Base-by-base conservation (phyloP, 2,888 invertebrate species). In the Athalia circularis region DNA sequence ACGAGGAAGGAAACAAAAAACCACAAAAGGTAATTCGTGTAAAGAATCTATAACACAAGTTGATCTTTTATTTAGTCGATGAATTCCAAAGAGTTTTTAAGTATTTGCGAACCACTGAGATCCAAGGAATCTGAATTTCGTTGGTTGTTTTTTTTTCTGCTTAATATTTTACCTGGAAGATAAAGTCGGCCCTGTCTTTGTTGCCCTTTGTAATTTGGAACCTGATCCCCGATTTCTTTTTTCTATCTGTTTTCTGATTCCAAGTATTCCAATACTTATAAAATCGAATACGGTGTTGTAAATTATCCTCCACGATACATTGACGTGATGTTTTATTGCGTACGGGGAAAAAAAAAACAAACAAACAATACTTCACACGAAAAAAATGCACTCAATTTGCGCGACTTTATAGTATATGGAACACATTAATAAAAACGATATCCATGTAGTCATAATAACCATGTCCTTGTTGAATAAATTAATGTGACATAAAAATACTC, bases 401-500 rank as follows among this genome's bases (percentile, higher is more conserved):
- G 29, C 29, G 29, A 29, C 2, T 54, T 54, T 54, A 54, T 54
- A 54, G 54, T 54, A 54, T 29, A 54, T 11, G n/a, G n/a, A 54
- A 4, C 8, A 3, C n/a, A 54, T 8, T 11, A n/a, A 54, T 8
- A 54, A 54, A 54, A 54, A 3, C 3, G n/a, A 54, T 11, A 54
- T 54, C n/a, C 8, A 54, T 8, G n/a, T 11, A 54, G 29, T 29
- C 29, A 29, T 29, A 29, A 29, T 29, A 29, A 29, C 29, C 29
- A 54, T 3, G 8, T 54, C 0, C 8, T 8, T 11, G 54, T 3
- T 3, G n/a, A 54, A 54, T 54, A 54, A 54, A 54, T 54, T 8
- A 47, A n/a, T 68, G 68, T 8, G 29, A 5, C 7, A 7, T 15
- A 15, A 68, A 4, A 50, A 74, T 76, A 87, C 90, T 89, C 82